Evolutionary conservation across 2,797 vertebrate species (phyloP).

Genomic region (Silurus aristotelis): DNA sequence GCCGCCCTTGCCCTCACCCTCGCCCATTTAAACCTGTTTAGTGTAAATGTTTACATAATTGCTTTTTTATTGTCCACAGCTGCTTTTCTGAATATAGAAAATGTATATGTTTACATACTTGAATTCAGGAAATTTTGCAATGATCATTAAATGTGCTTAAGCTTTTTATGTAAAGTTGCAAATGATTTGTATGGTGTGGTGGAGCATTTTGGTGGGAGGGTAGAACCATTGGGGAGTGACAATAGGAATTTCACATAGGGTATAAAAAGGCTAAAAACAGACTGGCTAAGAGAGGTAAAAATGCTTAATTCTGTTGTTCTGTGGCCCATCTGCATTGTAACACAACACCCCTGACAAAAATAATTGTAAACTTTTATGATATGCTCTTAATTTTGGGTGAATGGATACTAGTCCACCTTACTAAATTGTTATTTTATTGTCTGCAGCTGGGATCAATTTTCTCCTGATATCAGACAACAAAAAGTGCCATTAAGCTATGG

Average conservation of each 20-base stretch:
- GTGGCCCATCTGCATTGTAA: background rate
- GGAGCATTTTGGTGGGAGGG: too few relatives aligned
- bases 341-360: background rate
- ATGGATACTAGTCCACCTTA: background rate
- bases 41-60: background rate
- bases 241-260: too few relatives aligned
- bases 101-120: background rate
- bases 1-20: too few relatives aligned
- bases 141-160: too few relatives aligned
- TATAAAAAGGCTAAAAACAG: too few relatives aligned
- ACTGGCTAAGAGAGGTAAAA: too few relatives aligned
- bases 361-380: background rate
- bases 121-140: too few relatives aligned
- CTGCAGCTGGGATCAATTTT: background rate
- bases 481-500: too few relatives aligned
- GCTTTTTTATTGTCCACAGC: background rate
- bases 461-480: background rate
- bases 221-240: too few relatives aligned
- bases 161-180: too few relatives aligned
- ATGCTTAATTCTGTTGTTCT: background rate
- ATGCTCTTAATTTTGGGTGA: background rate
- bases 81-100: background rate
- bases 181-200: too few relatives aligned
- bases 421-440: background rate
- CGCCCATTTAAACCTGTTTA: too few relatives aligned